Conservation (phyloP, 1,140 invertebrate genomes). For the Plutomurus gul region DNA sequence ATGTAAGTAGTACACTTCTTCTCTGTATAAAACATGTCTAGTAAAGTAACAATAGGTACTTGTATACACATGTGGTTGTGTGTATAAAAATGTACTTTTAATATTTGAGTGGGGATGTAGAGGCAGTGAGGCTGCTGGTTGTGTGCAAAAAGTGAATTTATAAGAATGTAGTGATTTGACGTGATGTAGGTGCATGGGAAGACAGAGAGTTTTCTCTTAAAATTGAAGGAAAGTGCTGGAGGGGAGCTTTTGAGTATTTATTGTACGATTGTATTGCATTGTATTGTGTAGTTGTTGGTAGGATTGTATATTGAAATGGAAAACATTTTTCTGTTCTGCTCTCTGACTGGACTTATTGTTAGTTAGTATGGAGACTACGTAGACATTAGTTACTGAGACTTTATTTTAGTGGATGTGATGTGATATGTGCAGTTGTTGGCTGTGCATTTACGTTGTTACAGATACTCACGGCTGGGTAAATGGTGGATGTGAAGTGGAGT, state of each 20-base stretch:
- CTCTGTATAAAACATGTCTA: too few relatives aligned
- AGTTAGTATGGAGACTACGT: neutral
- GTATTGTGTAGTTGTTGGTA: neutral
- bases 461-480: too few relatives aligned
- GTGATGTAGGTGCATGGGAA: constrained; percentile 15
- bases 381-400: neutral
- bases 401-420: neutral
- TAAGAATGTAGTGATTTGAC: constrained; percentile 11
- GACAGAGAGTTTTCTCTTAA: constrained; percentile 20
- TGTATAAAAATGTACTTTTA: too few relatives aligned
- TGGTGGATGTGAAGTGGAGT: too few relatives aligned
- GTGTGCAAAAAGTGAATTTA: too few relatives aligned
- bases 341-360: neutral
- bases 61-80: too few relatives aligned
- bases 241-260: constrained; percentile 12
- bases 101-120: too few relatives aligned
- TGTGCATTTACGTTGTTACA: too few relatives aligned
- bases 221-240: constrained; percentile 28
- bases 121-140: too few relatives aligned
- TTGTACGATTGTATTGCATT: neutral
- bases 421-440: too few relatives aligned
- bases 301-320: neutral
- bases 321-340: neutral
- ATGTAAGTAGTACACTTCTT: neutral
- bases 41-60: too few relatives aligned